phyloP scores from a whole-genome alignment of 2,888 invertebrate genomes.

The Halocaridina rubra region DNA sequence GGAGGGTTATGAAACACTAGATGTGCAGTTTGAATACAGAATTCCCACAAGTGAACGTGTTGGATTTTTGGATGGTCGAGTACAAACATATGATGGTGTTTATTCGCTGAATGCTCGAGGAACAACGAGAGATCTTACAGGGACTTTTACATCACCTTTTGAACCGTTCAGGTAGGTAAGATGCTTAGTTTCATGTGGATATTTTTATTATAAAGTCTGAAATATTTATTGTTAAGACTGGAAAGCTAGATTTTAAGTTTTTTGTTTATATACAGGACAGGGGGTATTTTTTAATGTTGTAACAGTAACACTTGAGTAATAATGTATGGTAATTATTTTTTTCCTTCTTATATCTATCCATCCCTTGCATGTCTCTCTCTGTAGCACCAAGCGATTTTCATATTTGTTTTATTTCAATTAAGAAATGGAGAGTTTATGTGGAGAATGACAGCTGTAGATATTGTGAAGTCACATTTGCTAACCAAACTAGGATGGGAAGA shows the following conservation, averaged over 20 bases:
- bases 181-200: too few relatives aligned
- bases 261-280: too few relatives aligned
- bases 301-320: too few relatives aligned
- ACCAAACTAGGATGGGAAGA: constrained; percentile 33
- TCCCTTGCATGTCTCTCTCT: too few relatives aligned
- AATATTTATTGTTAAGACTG: too few relatives aligned
- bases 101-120: constrained; percentile 34
- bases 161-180: constrained; percentile 55
- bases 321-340: too few relatives aligned
- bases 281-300: too few relatives aligned
- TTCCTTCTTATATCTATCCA: too few relatives aligned
- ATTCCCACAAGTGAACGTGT: constrained; percentile 6
- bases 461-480: constrained; percentile 34
- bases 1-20: constrained; percentile 31
- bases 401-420: background rate
- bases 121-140: constrained; percentile 30
- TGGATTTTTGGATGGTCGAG: constrained; percentile 9
- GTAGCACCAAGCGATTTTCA: too few relatives aligned
- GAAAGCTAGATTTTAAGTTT: too few relatives aligned
- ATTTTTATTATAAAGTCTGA: too few relatives aligned
- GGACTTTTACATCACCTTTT: constrained; percentile 47
- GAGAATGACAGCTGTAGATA: constrained; percentile 35
- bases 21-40: constrained; percentile 17
- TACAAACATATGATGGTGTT: constrained; percentile 5
- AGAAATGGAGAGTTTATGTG: constrained; percentile 42